Base-by-base conservation (phyloP, 2,888 invertebrate genomes). In the Tetranychus truncatus region DNA sequence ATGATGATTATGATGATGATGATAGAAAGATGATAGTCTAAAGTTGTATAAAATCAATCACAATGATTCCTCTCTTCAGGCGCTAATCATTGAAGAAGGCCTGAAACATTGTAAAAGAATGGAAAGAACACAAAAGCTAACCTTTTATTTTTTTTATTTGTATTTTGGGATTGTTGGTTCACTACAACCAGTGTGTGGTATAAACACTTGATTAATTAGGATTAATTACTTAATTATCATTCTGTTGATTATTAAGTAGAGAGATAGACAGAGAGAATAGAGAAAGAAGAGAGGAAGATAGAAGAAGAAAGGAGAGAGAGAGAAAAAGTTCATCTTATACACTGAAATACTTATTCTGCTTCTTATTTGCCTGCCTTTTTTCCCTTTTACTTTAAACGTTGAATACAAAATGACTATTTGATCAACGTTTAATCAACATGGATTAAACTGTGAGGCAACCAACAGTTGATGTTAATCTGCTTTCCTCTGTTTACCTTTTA, bases 151-250 rank as follows among this genome's bases (percentile, higher is more conserved):
- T 3, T 34, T 1, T 4, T 34, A 0, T 34, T 34, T 3, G 3
- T 34, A 34, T 4, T 4, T 34, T 34, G 34, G 34, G 34, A 34
- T 34, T 34, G 34, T 34, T 34, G 34, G 34, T 34, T 34, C 34
- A 34, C 34, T 34, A 34, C 34, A 34, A 55, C 55, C 11, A 55
- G 55, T 55, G 55, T 55, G 55, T 55, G 55, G 55, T 55, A 55
- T 55, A 55, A 55, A 55, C 55, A 55, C 55, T 55, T 55, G 55
- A 55, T 55, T 55, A 55, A 55, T 55, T 55, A 55, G 55, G 55
- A 55, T 55, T 55, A 55, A 55, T 55, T 55, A 55, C 55, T 55
- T 55, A 55, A 55, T 55, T 55, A 55, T 9, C 15, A 55, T 55
- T 55, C 55, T 55, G 11, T 15, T 55, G 55, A 15, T 55, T 55